phyloP scores from a whole-genome alignment of 2,113 vertebrate genomes.

The Martes martes region DNA sequence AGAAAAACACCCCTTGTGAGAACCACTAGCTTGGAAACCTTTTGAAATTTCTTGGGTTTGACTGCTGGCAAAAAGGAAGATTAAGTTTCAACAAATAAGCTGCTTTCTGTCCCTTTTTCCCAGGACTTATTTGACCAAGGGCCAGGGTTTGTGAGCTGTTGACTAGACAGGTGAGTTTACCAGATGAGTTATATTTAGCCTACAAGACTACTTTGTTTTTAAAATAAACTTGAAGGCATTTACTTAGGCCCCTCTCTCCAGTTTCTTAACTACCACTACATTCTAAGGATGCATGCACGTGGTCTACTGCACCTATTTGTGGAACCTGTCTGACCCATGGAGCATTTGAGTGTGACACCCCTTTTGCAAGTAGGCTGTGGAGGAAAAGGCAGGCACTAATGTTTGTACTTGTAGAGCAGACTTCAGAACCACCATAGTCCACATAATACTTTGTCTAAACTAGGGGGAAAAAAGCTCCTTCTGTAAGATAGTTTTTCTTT shows the following conservation, averaged over 20 bases:
- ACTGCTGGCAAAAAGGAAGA: neutral
- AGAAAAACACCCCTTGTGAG: neutral
- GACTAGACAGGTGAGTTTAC: neutral
- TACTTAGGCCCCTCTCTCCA: neutral
- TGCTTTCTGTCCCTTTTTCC: neutral
- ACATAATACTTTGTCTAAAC: neutral
- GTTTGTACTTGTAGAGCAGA: neutral
- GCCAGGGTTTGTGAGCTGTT: neutral
- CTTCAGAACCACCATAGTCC: neutral
- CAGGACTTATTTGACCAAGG: neutral
- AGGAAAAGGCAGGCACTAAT: neutral
- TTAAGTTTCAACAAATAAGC: neutral
- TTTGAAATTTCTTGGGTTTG: neutral
- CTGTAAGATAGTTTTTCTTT: constrained; percentile 4
- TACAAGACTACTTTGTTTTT: neutral
- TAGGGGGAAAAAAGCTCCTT: neutral
- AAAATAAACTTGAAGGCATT: neutral
- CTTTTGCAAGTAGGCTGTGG: neutral
- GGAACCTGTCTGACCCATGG: neutral
- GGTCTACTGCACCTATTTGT: neutral
- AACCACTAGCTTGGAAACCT: neutral
- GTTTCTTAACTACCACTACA: neutral
- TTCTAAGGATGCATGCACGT: neutral
- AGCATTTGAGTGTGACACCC: neutral
- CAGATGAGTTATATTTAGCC: neutral